Conservation (phyloP, 2,888 invertebrate species). For the Gryllus longicercus region DNA sequence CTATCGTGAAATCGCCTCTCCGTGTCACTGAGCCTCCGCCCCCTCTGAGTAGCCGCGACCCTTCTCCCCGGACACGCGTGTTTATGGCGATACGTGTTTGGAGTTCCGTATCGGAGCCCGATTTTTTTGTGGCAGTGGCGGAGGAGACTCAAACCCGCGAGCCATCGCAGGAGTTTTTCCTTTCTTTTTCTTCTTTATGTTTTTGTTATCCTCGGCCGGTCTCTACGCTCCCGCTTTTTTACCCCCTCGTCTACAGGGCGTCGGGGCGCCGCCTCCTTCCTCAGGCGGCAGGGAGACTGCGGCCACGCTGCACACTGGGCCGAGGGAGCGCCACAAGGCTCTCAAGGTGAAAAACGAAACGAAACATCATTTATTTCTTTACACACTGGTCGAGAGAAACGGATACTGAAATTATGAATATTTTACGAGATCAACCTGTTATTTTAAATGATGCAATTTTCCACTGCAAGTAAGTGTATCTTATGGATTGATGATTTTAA, state of each 20-base stretch:
- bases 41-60: background rate
- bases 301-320: background rate
- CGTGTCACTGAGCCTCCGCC: background rate
- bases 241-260: background rate
- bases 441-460: no score
- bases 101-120: conserved; percentile 9
- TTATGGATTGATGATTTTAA: no score
- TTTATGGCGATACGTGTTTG: conserved; percentile 17
- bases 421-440: no score
- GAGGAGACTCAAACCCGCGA: background rate
- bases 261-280: background rate
- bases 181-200: conserved; percentile 5
- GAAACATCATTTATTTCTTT: no score
- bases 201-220: conserved; percentile 17
- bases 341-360: no score
- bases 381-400: no score
- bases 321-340: no score
- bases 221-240: background rate
- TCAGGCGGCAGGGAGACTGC: background rate
- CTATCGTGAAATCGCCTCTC: no score
- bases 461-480: no score
- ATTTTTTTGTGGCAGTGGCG: background rate
- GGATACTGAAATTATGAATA: no score
- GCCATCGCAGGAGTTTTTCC: background rate
- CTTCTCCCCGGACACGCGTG: background rate